Percentiles rank a stretch among this genome's conserved stretches.
phyloP scores from a whole-genome alignment of 1,140 invertebrate species.

The Saxidomus purpurata region DNA sequence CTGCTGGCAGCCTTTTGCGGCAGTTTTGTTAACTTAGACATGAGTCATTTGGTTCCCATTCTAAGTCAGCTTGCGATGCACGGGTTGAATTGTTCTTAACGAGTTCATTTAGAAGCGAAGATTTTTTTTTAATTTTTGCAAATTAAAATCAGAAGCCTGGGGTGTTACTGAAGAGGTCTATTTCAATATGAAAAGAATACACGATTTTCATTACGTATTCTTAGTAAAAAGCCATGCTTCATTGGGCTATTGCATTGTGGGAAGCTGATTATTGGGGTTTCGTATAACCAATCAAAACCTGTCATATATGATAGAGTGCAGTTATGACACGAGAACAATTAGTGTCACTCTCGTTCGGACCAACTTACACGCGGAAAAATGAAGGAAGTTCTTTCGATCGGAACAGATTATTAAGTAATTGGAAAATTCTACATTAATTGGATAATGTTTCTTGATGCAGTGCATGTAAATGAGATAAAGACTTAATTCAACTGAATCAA shows the following conservation, averaged over 20 bases:
- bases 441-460: constrained; percentile 8
- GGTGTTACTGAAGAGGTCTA: background rate
- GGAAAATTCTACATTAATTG: constrained; percentile 31
- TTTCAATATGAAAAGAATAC: constrained; percentile 27
- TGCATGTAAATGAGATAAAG: constrained; percentile 32
- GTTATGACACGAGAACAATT: constrained; percentile 62
- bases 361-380: constrained; percentile 25
- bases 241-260: background rate
- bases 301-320: constrained; percentile 47
- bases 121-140: background rate
- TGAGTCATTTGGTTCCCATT: too few species aligned
- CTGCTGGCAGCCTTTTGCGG: too few species aligned
- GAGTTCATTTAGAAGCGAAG: too few species aligned
- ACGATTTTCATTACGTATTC: constrained; percentile 24
- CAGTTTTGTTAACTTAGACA: too few species aligned
- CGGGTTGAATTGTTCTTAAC: too few species aligned
- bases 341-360: constrained; percentile 38
- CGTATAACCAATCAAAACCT: constrained; percentile 57
- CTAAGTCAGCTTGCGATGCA: too few species aligned
- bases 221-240: background rate
- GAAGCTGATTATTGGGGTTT: constrained; percentile 22
- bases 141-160: background rate
- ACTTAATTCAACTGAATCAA: background rate
- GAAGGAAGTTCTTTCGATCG: background rate
- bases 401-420: constrained; percentile 51